phyloP scores from a whole-genome alignment of 2,888 invertebrate genomes.

The Colostygia pectinataria region DNA sequence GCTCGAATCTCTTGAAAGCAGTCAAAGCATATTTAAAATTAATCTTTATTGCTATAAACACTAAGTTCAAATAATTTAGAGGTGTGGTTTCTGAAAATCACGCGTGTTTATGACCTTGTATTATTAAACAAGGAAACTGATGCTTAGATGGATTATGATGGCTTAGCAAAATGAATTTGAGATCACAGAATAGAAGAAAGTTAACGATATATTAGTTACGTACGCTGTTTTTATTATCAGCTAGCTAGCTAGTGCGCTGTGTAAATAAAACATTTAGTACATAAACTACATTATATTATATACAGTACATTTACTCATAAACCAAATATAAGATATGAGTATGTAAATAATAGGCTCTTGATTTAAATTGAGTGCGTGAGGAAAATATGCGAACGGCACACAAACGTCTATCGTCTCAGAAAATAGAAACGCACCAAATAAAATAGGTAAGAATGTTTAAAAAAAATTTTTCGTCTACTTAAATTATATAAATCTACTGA shows the following conservation, averaged over 20 bases:
- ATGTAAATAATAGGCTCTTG: neutral
- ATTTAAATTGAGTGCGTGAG: neutral
- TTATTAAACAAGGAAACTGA: conserved; percentile 29
- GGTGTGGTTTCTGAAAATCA: conserved; percentile 10
- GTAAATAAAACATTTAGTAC: too few species aligned
- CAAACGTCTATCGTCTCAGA: too few species aligned
- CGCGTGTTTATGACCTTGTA: conserved; percentile 23
- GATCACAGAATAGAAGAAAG: too few species aligned
- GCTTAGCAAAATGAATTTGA: too few species aligned
- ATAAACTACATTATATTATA: neutral
- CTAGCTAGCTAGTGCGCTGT: too few species aligned
- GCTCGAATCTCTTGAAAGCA: conserved; percentile 37
- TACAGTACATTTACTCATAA: neutral
- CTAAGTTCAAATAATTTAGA: conserved; percentile 9
- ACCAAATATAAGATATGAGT: neutral
- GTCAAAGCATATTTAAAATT: conserved; percentile 33
- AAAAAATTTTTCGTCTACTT: too few species aligned
- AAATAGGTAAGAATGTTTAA: too few species aligned
- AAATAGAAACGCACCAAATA: too few species aligned
- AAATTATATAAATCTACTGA: too few species aligned
- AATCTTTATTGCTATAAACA: conserved; percentile 16
- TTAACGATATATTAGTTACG: too few species aligned
- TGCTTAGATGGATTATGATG: conserved; percentile 32
- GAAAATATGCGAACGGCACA: neutral
- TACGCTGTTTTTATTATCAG: neutral